A percentile compares a stretch with the other conserved stretches of the same genome.
phyloP scores from a whole-genome alignment of 37 sponge, comb jelly and placozoan genomes.

The Dysidea cf. avara region DNA sequence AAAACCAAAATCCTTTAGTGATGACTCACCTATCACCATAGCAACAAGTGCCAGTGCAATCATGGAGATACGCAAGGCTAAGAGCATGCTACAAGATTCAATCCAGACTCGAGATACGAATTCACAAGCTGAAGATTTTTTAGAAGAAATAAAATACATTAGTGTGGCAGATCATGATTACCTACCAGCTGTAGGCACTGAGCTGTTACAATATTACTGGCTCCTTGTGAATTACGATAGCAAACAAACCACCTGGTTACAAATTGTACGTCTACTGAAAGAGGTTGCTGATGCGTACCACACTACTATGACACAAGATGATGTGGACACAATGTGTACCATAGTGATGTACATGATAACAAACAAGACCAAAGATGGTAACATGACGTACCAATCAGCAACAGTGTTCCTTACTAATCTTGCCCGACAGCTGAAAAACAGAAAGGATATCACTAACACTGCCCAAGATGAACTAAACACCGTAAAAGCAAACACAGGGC shows the following conservation, averaged over 20 bases:
- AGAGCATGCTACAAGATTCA: constrained; percentile 6
- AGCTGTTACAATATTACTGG: constrained; percentile 14
- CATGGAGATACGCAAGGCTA: constrained; percentile 52
- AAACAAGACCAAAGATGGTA: background rate
- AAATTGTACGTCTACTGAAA: constrained; percentile 34
- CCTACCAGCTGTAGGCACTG: constrained; percentile 35
- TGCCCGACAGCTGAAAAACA: too few relatives aligned
- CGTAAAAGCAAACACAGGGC: too few relatives aligned
- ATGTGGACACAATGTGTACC: constrained; percentile 1
- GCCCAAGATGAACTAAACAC: too few relatives aligned
- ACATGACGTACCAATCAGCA: constrained; percentile 41
- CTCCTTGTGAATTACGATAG: constrained; percentile 2
- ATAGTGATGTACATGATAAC: background rate
- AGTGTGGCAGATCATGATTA: constrained; percentile 18
- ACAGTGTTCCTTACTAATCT: constrained; percentile 43
- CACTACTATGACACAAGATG: constrained; percentile 11
- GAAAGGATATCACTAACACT: too few relatives aligned
- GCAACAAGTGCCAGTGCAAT: constrained; percentile 44
- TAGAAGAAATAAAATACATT: constrained; percentile 24
- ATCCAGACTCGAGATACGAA: background rate
- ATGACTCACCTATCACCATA: background rate
- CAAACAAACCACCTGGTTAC: constrained; percentile 3
- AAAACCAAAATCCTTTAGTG: background rate
- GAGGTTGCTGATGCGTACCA: constrained; percentile 22
- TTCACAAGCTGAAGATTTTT: constrained; percentile 1